These are phyloP conservation scores for Xyrichtys novacula DNA, from an alignment of 2,797 vertebrate species.

Conservation along the genomic window DNA sequence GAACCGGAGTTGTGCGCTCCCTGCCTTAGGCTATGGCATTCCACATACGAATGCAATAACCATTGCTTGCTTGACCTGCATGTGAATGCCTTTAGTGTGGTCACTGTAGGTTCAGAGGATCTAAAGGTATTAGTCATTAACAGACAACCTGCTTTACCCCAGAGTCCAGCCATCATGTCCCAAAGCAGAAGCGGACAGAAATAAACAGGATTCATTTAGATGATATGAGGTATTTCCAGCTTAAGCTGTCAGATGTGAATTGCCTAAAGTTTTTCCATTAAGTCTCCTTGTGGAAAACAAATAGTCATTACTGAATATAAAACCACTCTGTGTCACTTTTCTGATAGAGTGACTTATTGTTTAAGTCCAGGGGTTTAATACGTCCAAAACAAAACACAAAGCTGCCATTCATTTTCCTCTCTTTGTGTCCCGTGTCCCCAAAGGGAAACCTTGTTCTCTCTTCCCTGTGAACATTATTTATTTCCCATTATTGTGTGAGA, in stretches of 20 bases:
- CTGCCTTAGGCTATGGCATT: no score
- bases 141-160: no score
- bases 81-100: no score
- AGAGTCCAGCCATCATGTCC: no score
- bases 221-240: background rate
- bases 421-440: slow-evolving; percentile 47
- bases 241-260: background rate
- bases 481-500: slow-evolving; percentile 62
- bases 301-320: background rate
- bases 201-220: background rate
- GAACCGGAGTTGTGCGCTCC: no score
- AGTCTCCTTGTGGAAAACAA: background rate
- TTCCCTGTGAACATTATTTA: slow-evolving; percentile 65
- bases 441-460: slow-evolving; percentile 48
- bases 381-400: slow-evolving; percentile 47
- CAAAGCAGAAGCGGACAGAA: background rate
- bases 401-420: slow-evolving; percentile 57
- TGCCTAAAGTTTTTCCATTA: background rate
- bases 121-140: no score
- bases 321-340: slow-evolving; percentile 19
- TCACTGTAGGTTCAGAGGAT: no score
- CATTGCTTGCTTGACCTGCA: no score
- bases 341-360: slow-evolving; percentile 4
- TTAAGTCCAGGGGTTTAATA: slow-evolving; percentile 22
- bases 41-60: no score